Conservation (phyloP, 2,113 vertebrate genomes). For the Oncorhynchus gorbuscha region DNA sequence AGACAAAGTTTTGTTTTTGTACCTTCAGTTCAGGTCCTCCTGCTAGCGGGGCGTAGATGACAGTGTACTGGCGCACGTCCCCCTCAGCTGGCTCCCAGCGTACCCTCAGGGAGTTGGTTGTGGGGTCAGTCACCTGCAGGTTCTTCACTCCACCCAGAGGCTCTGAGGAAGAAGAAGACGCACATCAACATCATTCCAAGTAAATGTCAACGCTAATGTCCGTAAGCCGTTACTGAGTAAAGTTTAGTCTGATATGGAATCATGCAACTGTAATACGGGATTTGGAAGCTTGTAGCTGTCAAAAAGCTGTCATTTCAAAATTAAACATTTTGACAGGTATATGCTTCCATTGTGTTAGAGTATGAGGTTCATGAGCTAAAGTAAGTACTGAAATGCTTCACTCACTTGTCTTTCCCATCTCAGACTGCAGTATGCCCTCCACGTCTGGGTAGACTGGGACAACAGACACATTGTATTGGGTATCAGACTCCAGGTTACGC, state of each 20-base stretch:
- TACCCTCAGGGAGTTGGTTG: slow-evolving; percentile 83
- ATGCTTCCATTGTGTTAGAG: background rate
- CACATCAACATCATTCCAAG: too few relatives aligned
- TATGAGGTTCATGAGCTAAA: background rate
- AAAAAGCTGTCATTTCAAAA: too few relatives aligned
- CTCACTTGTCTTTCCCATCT: slow-evolving; percentile 90
- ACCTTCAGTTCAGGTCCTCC: slow-evolving; percentile 83
- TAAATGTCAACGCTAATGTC: background rate
- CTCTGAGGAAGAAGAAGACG: slow-evolving; percentile 66
- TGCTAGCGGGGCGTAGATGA: slow-evolving; percentile 79
- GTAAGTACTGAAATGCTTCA: slow-evolving; percentile 13
- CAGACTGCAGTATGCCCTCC: slow-evolving; percentile 83
- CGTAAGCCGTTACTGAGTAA: too few relatives aligned
- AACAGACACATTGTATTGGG: slow-evolving; percentile 66
- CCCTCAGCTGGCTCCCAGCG: slow-evolving; percentile 93
- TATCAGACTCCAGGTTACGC: slow-evolving; percentile 67
- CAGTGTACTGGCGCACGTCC: slow-evolving; percentile 86
- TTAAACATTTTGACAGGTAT: too few relatives aligned
- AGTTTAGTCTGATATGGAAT: background rate
- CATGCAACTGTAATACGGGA: background rate
- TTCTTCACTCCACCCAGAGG: slow-evolving; percentile 87
- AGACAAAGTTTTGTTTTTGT: slow-evolving; percentile 3
- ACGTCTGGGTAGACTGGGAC: slow-evolving; percentile 81
- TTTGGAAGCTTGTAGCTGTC: too few relatives aligned
- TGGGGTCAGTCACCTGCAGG: slow-evolving; percentile 87